Evolutionary conservation across 2,113 vertebrate species (phyloP), one percentile per base, ranked within the genome.

Genomic region (Ciconia boyciana): DNA sequence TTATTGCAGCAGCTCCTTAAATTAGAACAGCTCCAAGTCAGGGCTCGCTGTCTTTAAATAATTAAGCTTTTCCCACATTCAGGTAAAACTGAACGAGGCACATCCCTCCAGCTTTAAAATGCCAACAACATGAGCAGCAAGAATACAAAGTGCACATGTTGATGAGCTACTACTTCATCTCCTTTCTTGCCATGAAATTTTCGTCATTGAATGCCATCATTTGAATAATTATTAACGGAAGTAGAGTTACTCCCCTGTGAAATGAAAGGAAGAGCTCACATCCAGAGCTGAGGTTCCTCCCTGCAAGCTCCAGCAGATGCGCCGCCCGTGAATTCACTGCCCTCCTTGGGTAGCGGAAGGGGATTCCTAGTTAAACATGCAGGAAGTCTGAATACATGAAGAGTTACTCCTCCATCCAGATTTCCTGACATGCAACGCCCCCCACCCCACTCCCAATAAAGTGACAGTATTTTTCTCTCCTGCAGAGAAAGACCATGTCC

Each of bases 251-350:
- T 43, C 22, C 29, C 52, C 29, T 15, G 16, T 22, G n/a, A 68
- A 71, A 71, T 9, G 10, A 36, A 77, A n/a, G 57, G 29, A 34
- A 49, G 5, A 1, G n/a, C 16, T 77, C 51, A 13, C 14, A 55
- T 16, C 7, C 36, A 70, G 48, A 82, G 14, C 28, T 29, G 43
- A 31, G 17, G 41, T 16, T 74, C 60, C 26, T 60, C 64, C 34
- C 36, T 14, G 17, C 21, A 39, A 13, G 18, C 31, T 31, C 31
- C 72, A 74, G 69, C 55, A 87, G 52, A 61, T 43, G 26, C 11
- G 4, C 12, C 0, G 1, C 19, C 51, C n/a, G 15, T 10, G 7
- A n/a, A 65, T 7, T 54, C 36, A 7, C 32, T 54, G 43, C 19
- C 26, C 15, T 51, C 19, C 39, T 58, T 6, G 17, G 22, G 7